A percentile compares a stretch with the other conserved stretches of the same genome.
Evolutionary conservation across 1,140 invertebrate species (phyloP).

Genomic region (Drosophila ambigua): DNA sequence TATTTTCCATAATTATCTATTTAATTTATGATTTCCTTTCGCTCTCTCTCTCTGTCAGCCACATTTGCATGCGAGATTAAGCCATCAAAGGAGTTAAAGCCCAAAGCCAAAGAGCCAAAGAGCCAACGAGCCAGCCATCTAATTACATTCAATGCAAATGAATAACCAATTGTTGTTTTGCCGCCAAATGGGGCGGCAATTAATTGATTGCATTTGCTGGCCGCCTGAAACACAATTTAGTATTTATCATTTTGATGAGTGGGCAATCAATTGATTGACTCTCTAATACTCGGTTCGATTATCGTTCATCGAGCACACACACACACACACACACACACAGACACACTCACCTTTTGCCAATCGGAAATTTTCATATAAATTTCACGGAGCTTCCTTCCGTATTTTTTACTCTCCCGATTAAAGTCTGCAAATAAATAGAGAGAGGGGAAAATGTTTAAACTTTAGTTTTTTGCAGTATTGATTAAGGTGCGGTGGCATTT

Average conservation of each 20-base stretch:
- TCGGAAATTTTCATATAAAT: constrained; percentile 31
- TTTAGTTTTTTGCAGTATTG: constrained; percentile 17
- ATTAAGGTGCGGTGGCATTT: constrained; percentile 34
- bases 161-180: constrained; percentile 69
- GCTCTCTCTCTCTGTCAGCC: background rate
- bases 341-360: constrained; percentile 46
- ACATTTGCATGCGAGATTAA: constrained; percentile 72
- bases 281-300: constrained; percentile 6
- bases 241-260: constrained; percentile 18
- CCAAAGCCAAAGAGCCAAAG: constrained; percentile 28
- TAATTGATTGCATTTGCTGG: constrained; percentile 58
- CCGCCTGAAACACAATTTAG: constrained; percentile 22
- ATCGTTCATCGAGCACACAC: constrained; percentile 8
- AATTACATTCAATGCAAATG: constrained; percentile 69
- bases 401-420: constrained; percentile 10
- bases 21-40: constrained; percentile 74
- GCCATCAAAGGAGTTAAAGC: constrained; percentile 62
- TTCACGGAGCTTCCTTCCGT: constrained; percentile 21
- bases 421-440: constrained; percentile 41
- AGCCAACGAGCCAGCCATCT: constrained; percentile 23
- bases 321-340: constrained; percentile 28
- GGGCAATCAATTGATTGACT: constrained; percentile 4
- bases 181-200: constrained; percentile 60
- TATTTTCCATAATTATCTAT: constrained; percentile 28
- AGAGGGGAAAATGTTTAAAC: constrained; percentile 8